Evolutionary conservation across 2,888 invertebrate species (phyloP), one percentile per base, ranked within the genome.

Genomic region (Drosophila cognata): DNA sequence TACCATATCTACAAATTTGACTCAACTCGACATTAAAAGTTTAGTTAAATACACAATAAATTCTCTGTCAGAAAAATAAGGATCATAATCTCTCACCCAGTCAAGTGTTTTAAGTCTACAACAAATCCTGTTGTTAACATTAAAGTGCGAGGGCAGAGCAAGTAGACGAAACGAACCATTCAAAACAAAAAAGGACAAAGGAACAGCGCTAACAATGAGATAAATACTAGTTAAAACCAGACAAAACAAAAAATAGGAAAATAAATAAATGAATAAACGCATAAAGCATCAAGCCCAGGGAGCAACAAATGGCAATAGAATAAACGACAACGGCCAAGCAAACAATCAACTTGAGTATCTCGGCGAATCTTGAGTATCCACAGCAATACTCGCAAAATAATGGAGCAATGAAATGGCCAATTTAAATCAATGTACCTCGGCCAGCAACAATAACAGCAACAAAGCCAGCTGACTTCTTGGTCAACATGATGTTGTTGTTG

Each of bases 321-420:
- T 46, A 57, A 73, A 53, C 4, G 64, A 67, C 41, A 35, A 66
- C 25, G 53, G 50, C 43, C 67, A 74, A 72, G 43, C 79, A 81
- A 84, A 80, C 71, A 80, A 84, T 81, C 79, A 79, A 65, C 48
- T 84, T 71, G 62, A 84, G 80, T 82, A 71, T 82, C 76, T 28
- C 38, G 25, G 33, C 36, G 46, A 59, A 35, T 60, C 48, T 51
- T 50, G 70, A 50, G 21, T 70, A 65, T 38, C 16, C 46, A 25
- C 46, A 16, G 46, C 21, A 25, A 16, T 46, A 55, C 64, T 11
- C 56, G 51, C 71, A 75, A 85, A 85, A 82, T 79, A 79, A 81
- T 81, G 82, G 79, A 82, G 81, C 81, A 76, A 81, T 85, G 83
- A 81, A 81, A 81, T 82, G 83, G 76, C 83, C 81, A 81, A 85